Percentiles rank a stretch among this genome's conserved stretches.
Evolutionary conservation across 2,113 vertebrate genomes (phyloP).

Genomic region (Ageneiosus marmoratus): DNA sequence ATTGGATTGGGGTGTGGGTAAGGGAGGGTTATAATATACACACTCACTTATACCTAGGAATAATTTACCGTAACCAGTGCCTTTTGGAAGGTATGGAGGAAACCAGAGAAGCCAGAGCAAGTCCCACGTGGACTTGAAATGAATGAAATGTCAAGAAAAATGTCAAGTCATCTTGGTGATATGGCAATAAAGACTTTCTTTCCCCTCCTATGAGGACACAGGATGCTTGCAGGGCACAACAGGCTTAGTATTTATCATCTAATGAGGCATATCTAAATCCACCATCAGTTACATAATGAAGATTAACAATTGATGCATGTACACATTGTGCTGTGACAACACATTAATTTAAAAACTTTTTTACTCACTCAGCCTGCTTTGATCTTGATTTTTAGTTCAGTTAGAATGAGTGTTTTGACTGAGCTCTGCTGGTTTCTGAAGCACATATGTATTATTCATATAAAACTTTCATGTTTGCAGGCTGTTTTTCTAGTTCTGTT

Average conservation of each 20-base stretch:
- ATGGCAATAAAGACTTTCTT: not conserved
- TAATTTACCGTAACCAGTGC: not conserved
- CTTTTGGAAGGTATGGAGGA: not conserved
- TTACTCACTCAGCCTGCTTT: not conserved
- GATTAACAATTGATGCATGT: not conserved
- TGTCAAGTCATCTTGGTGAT: not conserved
- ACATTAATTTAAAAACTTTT: not conserved
- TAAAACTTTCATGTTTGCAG: not conserved
- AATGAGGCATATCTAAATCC: not conserved
- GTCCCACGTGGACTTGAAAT: not conserved
- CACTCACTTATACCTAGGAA: not conserved
- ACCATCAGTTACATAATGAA: not conserved
- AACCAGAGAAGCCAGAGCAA: not conserved
- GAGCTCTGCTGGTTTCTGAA: not conserved
- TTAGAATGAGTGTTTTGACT: not conserved
- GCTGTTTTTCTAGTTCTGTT: not conserved
- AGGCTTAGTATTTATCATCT: not conserved
- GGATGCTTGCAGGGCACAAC: not conserved
- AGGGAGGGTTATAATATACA: not conserved
- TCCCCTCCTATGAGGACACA: not conserved
- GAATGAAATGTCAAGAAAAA: not conserved
- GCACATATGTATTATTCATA: not conserved
- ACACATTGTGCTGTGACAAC: not conserved
- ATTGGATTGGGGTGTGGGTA: not conserved
- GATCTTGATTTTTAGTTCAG: not conserved